Evolutionary conservation across 2,113 vertebrate genomes (phyloP), one percentile per base, ranked within the genome.

Genomic region (Zonotrichia leucophrys): DNA sequence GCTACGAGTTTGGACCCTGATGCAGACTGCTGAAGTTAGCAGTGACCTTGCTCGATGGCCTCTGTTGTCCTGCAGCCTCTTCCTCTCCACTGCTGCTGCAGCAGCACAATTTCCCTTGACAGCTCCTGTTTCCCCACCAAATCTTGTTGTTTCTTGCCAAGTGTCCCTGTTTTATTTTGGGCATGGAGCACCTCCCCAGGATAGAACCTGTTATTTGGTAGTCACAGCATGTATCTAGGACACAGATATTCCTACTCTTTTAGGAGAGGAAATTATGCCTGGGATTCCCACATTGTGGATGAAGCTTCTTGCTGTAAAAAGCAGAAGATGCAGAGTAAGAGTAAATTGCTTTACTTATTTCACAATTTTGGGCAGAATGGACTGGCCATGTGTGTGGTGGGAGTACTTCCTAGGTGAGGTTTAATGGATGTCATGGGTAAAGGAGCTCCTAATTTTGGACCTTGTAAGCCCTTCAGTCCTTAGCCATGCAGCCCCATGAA

Each of bases 121-220:
- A 72, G 52, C 33, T 96, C 72, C 89, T 67, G 60, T 53, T 89
- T 35, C 42, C 42, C 9, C 39, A 70, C 30, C 46, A 58, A 42
- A 77, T 59, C 75, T 35, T 44, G 3, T 47, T 66, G 41, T 58
- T 63, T 86, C 60, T 63, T 91, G 55, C 60, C 81, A 84, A 89
- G 69, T 46, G 68, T 64, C 39, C 39, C 72, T 78, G 73, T 66
- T 95, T 92, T 89, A 83, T 94, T 94, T 80, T 49, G 70, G 63
- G 49, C 33, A 37, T 52, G 72, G 91, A 90, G 62, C 35, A 73
- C 31, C 59, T 89, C 55, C 63, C 30, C 3, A 3, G 80, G 76
- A 83, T 49, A 94, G 59, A 95, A 49, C 67, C 75, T 86, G n/a
- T 44, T 83, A 62, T 66, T 77, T 80, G 28, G 46, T 83, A 83